Evolutionary conservation across 2,888 invertebrate species (phyloP).

Genomic region (Epicampocera succincta): DNA sequence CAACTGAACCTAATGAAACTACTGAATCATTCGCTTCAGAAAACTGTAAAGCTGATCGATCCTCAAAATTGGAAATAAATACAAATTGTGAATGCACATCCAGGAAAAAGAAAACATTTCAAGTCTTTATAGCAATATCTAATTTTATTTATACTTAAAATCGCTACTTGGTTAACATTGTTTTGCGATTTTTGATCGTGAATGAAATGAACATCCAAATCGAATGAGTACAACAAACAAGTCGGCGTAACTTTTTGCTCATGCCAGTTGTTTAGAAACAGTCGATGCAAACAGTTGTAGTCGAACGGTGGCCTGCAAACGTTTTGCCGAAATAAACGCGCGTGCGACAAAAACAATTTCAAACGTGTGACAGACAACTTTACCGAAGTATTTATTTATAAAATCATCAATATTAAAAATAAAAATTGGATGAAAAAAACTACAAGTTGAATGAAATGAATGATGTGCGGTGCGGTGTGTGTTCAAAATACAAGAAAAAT

Average conservation of each 20-base stretch:
- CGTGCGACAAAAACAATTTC: slow-evolving; percentile 36
- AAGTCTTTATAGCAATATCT: too few species aligned
- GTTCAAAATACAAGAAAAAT: slow-evolving; percentile 22
- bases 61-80: too few species aligned
- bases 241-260: slow-evolving; percentile 21
- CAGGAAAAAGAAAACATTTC: too few species aligned
- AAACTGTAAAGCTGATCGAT: too few species aligned
- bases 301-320: slow-evolving; percentile 13
- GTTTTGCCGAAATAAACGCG: slow-evolving; percentile 27
- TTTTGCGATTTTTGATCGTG: slow-evolving; percentile 34
- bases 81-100: too few species aligned
- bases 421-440: too few species aligned
- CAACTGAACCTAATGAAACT: too few species aligned
- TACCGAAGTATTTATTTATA: slow-evolving; percentile 22
- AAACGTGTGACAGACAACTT: slow-evolving; percentile 38
- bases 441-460: not conserved
- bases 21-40: too few species aligned
- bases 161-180: slow-evolving; percentile 28
- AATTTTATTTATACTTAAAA: not conserved
- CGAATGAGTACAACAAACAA: slow-evolving; percentile 36
- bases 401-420: slow-evolving; percentile 11
- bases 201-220: slow-evolving; percentile 50
- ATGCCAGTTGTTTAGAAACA: slow-evolving; percentile 59
- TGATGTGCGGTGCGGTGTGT: slow-evolving; percentile 15
- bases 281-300: slow-evolving; percentile 53